Conservation (phyloP, 2,113 vertebrate species). For the Pelodiscus sinensis region DNA sequence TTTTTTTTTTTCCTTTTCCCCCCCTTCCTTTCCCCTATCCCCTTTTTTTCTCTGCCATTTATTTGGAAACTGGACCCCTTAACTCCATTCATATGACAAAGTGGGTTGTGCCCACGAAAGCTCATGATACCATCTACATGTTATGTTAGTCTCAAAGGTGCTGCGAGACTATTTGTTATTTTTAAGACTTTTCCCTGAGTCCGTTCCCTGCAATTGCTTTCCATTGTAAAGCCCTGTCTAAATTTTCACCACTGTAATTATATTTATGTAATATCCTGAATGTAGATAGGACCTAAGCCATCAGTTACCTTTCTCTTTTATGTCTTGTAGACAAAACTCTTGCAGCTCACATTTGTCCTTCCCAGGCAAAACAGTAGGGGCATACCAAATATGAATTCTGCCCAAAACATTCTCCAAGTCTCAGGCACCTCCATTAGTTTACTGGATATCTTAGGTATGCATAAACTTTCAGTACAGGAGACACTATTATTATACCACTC, state of each 20-base stretch:
- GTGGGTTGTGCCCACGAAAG: no score
- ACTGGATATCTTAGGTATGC: neutral
- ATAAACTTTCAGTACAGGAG: neutral
- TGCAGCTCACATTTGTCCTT: neutral
- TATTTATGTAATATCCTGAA: neutral
- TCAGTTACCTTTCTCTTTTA: neutral
- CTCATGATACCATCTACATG: no score
- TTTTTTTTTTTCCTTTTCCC: no score
- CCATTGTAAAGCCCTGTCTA: neutral
- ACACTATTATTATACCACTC: conserved; percentile 2
- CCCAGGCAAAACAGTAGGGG: neutral
- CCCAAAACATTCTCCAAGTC: neutral
- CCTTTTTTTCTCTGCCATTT: no score
- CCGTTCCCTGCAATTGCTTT: neutral
- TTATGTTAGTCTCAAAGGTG: no score
- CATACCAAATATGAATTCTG: neutral
- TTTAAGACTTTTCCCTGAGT: neutral
- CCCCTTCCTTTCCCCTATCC: no score
- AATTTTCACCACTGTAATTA: neutral
- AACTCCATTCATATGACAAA: no score
- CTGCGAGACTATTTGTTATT: no score
- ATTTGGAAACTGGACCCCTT: no score
- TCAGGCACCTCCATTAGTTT: conserved; percentile 26
- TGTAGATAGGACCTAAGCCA: neutral
- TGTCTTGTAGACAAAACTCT: neutral